Evolutionary conservation across 2,888 invertebrate genomes (phyloP).

Genomic region (Dolichopus griseipennis): DNA sequence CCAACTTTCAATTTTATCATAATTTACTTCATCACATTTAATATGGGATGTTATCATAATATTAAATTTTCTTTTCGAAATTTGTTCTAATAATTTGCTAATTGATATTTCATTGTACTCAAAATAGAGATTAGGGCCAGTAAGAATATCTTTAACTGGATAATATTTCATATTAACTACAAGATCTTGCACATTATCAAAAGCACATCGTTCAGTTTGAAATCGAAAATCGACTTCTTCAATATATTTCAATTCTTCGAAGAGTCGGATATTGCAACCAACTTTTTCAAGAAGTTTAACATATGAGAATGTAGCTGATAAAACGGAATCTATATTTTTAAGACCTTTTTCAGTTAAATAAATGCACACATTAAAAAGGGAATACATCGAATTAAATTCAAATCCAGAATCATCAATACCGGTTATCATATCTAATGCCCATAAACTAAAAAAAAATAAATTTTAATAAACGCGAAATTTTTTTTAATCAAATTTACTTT

Average conservation of each 20-base stretch:
- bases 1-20: slow-evolving; percentile 68
- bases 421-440: slow-evolving; percentile 63
- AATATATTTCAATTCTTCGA: slow-evolving; percentile 59
- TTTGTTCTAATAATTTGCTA: slow-evolving; percentile 27
- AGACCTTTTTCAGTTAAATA: slow-evolving; percentile 71
- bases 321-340: slow-evolving; percentile 59
- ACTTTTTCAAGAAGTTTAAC: slow-evolving; percentile 59
- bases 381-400: slow-evolving; percentile 70
- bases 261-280: slow-evolving; percentile 62
- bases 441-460: slow-evolving; percentile 49
- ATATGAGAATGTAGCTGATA: slow-evolving; percentile 70
- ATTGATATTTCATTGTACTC: slow-evolving; percentile 62
- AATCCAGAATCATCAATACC: slow-evolving; percentile 68
- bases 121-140: slow-evolving; percentile 64
- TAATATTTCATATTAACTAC: slow-evolving; percentile 73
- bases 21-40: slow-evolving; percentile 37
- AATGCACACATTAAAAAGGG: slow-evolving; percentile 63
- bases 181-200: slow-evolving; percentile 68
- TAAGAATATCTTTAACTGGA: slow-evolving; percentile 67
- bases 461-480: neutral
- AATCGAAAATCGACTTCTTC: slow-evolving; percentile 67
- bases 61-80: slow-evolving; percentile 38
- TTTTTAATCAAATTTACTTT: slow-evolving; percentile 45
- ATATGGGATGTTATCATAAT: slow-evolving; percentile 39
- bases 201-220: slow-evolving; percentile 59